These are phyloP conservation scores for Bradynema listronoti DNA, from an alignment of 1,140 invertebrate species.

Conservation along the genomic window DNA sequence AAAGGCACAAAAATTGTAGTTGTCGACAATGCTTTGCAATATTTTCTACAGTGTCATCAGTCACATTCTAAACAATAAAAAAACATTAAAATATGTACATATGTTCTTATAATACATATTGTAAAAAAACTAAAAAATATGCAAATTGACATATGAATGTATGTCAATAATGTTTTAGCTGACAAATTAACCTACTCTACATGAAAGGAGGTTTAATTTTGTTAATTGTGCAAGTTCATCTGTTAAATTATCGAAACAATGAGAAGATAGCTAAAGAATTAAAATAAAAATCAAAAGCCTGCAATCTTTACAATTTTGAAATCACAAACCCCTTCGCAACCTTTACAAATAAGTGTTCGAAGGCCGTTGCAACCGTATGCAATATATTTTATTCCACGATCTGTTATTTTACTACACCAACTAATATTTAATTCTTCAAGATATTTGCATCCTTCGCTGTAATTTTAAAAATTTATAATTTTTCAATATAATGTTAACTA, in stretches of 20 bases:
- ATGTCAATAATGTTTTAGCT: conserved; percentile 2
- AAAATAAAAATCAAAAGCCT: conserved; percentile 12
- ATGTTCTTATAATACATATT: too few relatives aligned
- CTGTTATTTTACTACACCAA: conserved; percentile 87
- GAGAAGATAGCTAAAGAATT: conserved; percentile 59
- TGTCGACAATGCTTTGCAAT: conserved; percentile 74
- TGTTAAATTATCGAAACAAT: conserved; percentile 64
- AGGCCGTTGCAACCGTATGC: conserved; percentile 78
- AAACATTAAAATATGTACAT: too few relatives aligned
- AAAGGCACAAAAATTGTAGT: conserved; percentile 81
- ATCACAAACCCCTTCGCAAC: conserved; percentile 78
- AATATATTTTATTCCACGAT: conserved; percentile 75
- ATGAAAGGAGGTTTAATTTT: conserved; percentile 45
- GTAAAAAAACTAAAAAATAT: conserved; percentile 14
- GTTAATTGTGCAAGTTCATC: conserved; percentile 29
- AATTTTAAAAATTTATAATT: conserved; percentile 20
- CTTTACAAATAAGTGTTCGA: conserved; percentile 83
- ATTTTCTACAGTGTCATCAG: conserved; percentile 74
- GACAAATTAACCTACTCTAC: conserved; percentile 39
- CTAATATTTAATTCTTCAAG: conserved; percentile 87
- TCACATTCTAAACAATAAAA: conserved; percentile 63
- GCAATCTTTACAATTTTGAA: conserved; percentile 37
- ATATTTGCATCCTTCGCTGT: conserved; percentile 72
- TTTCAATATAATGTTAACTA: conserved; percentile 10
- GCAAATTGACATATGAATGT: not conserved